A percentile compares a stretch with the other conserved stretches of the same genome.
These are phyloP conservation scores for Falco berigora DNA, from an alignment of 2,797 vertebrate species.

Conservation along the genomic window DNA sequence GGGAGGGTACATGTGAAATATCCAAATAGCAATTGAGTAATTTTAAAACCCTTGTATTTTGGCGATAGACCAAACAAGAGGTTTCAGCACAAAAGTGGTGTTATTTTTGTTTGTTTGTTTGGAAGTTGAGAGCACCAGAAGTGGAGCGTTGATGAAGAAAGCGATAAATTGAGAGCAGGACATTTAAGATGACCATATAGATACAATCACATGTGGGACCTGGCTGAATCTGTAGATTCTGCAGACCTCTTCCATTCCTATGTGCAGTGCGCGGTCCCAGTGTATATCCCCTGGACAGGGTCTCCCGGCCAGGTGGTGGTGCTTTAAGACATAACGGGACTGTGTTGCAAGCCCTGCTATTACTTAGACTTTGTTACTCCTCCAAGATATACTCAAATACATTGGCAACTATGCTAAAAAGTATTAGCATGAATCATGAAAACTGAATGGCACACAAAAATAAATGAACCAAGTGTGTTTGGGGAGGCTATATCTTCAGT, in stretches of 20 bases:
- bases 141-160: background rate
- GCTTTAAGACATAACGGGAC: background rate
- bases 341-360: background rate
- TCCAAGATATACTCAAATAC: background rate
- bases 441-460: background rate
- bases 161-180: background rate
- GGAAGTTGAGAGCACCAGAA: background rate
- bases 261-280: too few species aligned
- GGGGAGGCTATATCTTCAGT: background rate
- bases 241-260: background rate
- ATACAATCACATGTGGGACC: background rate
- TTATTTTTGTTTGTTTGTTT: background rate
- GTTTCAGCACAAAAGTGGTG: background rate
- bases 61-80: background rate
- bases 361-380: background rate
- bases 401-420: background rate
- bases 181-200: background rate
- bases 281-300: background rate
- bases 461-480: background rate
- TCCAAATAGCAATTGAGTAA: background rate
- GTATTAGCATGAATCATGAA: background rate
- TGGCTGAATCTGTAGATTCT: background rate
- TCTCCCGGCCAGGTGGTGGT: background rate
- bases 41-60: background rate
- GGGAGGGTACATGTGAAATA: background rate